Evolutionary conservation across 30 jellyfish, hydroid and myxozoan genomes (phyloP), one percentile per base, ranked within the genome.

Genomic region (Nemopilema nomurai): DNA sequence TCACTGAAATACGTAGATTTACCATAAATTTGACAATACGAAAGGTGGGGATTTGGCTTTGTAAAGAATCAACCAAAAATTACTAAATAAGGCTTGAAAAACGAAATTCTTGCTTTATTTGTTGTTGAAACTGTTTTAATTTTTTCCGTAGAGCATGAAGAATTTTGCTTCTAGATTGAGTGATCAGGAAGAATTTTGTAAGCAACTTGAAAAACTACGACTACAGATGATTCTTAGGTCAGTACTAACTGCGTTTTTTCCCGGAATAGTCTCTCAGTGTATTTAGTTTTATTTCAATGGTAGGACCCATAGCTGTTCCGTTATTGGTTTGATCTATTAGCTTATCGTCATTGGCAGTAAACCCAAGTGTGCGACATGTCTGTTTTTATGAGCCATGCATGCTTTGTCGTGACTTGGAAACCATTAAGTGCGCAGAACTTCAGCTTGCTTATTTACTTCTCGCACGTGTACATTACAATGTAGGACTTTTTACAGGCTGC

Each of bases 171-270:
- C 96, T 1, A 74, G 93, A 29, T 63, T 94, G 64, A 87, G 90
- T 49, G 97, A 96, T 52, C 99, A 94, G 77, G 99, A 89, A 31
- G 99, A 90, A 25, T 85, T 94, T 49, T 94, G 99, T 77, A 89
- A 86, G 57, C 94, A 94, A 52, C 88, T 94, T 0, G 99, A 94
- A 77, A 90, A 94, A 64, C 77, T 94, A 67, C 62, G 99, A 30
- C 65, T 94, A 57, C 93, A 80, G 67, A 90, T 94, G 97, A 94
- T 94, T 21, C 83, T 94, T 18, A 94, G 99, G 99, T 89, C 31
- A 18, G 71, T 63, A 23, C 19, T 21, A 49, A 16, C 13, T 33
- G 67, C n/a, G 30, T 79, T 26, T 21, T 22, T 28, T 70, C 27
- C 52, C 22, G 16, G 7, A 18, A 4, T 8, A 26, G 3, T 4